Percentiles rank a stretch among this genome's conserved stretches.
These are phyloP conservation scores for Temnothorax rugatulus DNA, from an alignment of 2,888 invertebrate genomes.

Conservation along the genomic window DNA sequence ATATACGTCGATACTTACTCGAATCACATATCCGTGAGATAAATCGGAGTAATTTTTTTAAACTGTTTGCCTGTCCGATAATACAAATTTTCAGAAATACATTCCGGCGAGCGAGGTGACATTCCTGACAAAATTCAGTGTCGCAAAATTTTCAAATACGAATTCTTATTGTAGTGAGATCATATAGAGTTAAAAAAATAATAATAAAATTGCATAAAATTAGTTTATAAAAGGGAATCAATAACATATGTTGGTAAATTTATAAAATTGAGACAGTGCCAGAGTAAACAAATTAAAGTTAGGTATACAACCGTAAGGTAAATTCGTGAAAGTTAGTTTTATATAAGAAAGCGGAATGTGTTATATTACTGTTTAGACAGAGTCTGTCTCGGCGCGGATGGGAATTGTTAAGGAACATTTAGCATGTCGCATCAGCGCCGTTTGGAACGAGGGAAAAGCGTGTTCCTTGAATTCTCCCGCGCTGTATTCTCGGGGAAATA, in stretches of 20 bases:
- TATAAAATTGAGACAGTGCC: background rate
- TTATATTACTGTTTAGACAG: background rate
- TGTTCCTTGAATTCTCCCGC: slow-evolving; percentile 33
- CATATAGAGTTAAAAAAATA: background rate
- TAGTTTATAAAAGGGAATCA: background rate
- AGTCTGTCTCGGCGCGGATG: background rate
- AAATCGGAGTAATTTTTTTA: slow-evolving; percentile 8
- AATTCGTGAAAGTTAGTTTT: background rate
- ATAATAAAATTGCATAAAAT: background rate
- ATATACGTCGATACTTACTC: background rate
- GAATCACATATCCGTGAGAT: slow-evolving; percentile 7
- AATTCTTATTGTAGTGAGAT: background rate
- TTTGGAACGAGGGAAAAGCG: slow-evolving; percentile 2
- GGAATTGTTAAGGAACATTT: slow-evolving; percentile 41
- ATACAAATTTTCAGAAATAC: slow-evolving; percentile 28
- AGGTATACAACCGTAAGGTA: background rate
- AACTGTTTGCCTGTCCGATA: background rate
- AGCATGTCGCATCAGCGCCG: slow-evolving; percentile 34
- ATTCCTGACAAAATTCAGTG: background rate
- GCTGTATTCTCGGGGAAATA: slow-evolving; percentile 32
- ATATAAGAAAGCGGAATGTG: background rate
- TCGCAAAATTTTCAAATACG: background rate
- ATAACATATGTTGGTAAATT: background rate
- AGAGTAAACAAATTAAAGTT: background rate
- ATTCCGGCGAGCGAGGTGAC: background rate